Base-by-base conservation (phyloP, 2,113 vertebrate genomes). In the Aix galericulata region DNA sequence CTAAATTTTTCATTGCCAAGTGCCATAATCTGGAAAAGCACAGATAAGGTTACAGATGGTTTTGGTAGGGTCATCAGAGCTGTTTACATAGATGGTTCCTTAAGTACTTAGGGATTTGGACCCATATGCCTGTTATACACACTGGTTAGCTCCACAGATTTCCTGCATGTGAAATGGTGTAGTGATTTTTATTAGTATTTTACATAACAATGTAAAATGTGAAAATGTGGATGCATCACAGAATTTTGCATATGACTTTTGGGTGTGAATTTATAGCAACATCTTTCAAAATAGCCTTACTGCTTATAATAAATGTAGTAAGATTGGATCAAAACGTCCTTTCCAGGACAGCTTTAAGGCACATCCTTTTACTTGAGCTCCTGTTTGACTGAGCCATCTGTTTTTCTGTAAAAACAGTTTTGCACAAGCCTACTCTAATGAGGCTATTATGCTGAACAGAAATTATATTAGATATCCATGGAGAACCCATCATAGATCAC, bases 311-410 rank as follows among this genome's bases (percentile, higher is more conserved):
- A 42, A 69, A 83, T 67, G 22, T 81, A 55, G 15, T 66, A 21
- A 79, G 26, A 82, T 68, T 11, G 73, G 21, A 88, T 50, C 15
- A 76, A 95, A 55, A 22, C 58, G 40, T 26, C 55, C n/a, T 87
- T 62, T 80, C 59, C 42, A 48, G 53, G 25, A 22, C 17, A 60
- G n/a, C 40, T 92, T 85, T 79, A 53, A 77, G 78, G 82, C 34
- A 55, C 21, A 59, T 50, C 27, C 12, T 79, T 94, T 82, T 40
- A 77, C 42, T 75, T 82, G 32, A 68, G 88, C 34, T 81, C 76
- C 77, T 69, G 75, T 89, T 96, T 87, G 72, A 40, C 63, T 77
- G 77, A 94, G 68, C 67, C 67, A 82, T 91, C 78, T 95, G 78
- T 32, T 87, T 67, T 74, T 73, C 68, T 55, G 55, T 71, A 74